Conservation (phyloP, 1,140 invertebrate genomes). For the Bombus impatiens region DNA sequence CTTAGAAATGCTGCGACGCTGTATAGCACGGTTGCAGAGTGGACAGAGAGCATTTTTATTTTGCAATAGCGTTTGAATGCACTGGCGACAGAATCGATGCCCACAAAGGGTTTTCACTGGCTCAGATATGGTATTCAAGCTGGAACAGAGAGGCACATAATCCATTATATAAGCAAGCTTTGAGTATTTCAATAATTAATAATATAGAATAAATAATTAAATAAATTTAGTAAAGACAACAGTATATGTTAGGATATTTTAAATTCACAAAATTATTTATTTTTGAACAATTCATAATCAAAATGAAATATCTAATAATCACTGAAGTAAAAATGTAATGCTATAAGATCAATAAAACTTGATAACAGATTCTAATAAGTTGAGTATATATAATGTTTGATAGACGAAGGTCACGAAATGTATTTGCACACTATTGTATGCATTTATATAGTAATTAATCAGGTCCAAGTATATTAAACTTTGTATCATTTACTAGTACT, state of each 20-base stretch:
- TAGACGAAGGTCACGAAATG: not conserved
- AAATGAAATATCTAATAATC: not conserved
- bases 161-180: not conserved
- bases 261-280: not conserved
- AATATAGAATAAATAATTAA: not conserved
- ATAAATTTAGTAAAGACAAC: not conserved
- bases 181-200: not conserved
- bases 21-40: conserved; percentile 54
- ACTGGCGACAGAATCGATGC: conserved; percentile 64
- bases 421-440: not conserved
- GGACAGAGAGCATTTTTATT: conserved; percentile 54
- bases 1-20: conserved; percentile 50
- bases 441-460: not conserved
- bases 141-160: conserved; percentile 41
- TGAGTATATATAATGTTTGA: not conserved
- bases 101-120: conserved; percentile 64
- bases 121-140: conserved; percentile 51
- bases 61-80: conserved; percentile 48
- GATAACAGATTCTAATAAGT: not conserved
- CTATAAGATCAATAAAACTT: not conserved
- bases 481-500: too few relatives aligned
- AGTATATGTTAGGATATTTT: not conserved
- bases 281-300: not conserved
- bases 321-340: not conserved
- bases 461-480: too few relatives aligned